A percentile compares a stretch with the other conserved stretches of the same genome.
Evolutionary conservation across 2,797 vertebrate genomes (phyloP).

Genomic region (Labroides dimidiatus): DNA sequence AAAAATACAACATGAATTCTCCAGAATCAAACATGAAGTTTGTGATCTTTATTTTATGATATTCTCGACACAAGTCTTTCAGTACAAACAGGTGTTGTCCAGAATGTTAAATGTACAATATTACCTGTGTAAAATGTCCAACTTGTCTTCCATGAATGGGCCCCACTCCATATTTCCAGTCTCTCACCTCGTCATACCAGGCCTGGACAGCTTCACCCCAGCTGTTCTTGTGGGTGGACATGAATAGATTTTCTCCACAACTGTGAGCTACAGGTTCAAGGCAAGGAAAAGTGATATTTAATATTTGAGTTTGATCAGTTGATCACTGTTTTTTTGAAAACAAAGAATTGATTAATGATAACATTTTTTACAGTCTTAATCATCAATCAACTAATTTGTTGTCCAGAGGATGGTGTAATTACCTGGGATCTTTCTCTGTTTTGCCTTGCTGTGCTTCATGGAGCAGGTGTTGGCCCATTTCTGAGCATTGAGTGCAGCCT

Average conservation of each 20-base stretch:
- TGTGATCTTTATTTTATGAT: neutral
- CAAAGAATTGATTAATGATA: neutral
- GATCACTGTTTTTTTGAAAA: too few relatives aligned
- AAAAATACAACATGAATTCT: neutral
- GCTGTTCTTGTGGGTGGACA: slow-evolving; percentile 71
- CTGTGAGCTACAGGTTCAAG: slow-evolving; percentile 68
- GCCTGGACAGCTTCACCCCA: slow-evolving; percentile 81
- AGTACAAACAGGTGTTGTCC: neutral
- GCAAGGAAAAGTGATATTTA: neutral
- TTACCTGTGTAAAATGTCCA: slow-evolving; percentile 73
- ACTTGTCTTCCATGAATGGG: slow-evolving; percentile 57
- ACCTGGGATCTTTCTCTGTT: slow-evolving; percentile 52
- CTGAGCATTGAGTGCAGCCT: slow-evolving; percentile 67
- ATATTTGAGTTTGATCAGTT: too few relatives aligned
- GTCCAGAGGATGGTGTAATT: neutral
- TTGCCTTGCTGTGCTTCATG: slow-evolving; percentile 51
- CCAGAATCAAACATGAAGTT: too few relatives aligned
- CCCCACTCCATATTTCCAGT: slow-evolving; percentile 81
- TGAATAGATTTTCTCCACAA: slow-evolving; percentile 88
- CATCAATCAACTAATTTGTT: neutral
- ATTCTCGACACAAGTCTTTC: neutral
- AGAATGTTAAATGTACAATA: neutral
- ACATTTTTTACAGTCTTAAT: neutral
- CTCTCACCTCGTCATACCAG: slow-evolving; percentile 81
- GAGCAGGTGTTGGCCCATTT: slow-evolving; percentile 68